Evolutionary conservation across 2,113 vertebrate species (phyloP).

Genomic region (Channa maculata): DNA sequence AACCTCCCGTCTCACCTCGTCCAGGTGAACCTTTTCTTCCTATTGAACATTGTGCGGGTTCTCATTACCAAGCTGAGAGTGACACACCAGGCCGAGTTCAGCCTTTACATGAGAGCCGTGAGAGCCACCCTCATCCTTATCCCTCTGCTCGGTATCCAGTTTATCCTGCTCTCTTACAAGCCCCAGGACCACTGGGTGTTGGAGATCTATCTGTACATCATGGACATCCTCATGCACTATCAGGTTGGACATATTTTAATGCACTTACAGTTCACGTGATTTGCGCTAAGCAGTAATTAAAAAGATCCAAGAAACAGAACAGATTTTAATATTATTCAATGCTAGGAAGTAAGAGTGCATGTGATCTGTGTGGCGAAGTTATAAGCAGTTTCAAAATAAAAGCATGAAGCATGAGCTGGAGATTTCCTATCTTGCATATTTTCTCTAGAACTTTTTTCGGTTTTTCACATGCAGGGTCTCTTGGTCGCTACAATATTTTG

Average conservation of each 20-base stretch:
- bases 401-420: slow-evolving; percentile 19
- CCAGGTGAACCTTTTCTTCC: slow-evolving; percentile 97
- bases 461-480: slow-evolving; percentile 65
- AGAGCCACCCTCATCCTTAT: slow-evolving; percentile 96
- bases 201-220: slow-evolving; percentile 92
- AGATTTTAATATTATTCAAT: too few relatives aligned
- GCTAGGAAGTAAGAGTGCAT: neutral
- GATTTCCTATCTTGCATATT: slow-evolving; percentile 3
- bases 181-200: slow-evolving; percentile 85
- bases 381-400: neutral
- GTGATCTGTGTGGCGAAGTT: neutral
- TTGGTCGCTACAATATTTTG: slow-evolving; percentile 82
- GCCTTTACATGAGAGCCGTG: slow-evolving; percentile 97
- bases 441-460: neutral
- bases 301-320: neutral
- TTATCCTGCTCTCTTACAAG: slow-evolving; percentile 91
- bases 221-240: slow-evolving; percentile 94
- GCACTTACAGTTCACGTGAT: too few relatives aligned
- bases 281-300: too few relatives aligned
- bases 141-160: slow-evolving; percentile 95
- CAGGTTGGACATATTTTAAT: slow-evolving; percentile 74
- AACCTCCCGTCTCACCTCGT: neutral
- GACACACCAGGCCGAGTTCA: slow-evolving; percentile 95
- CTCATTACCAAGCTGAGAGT: slow-evolving; percentile 97
- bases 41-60: slow-evolving; percentile 96